These are phyloP conservation scores for Taurulus bubalis DNA, from an alignment of 2,113 vertebrate genomes.

Conservation along the genomic window DNA sequence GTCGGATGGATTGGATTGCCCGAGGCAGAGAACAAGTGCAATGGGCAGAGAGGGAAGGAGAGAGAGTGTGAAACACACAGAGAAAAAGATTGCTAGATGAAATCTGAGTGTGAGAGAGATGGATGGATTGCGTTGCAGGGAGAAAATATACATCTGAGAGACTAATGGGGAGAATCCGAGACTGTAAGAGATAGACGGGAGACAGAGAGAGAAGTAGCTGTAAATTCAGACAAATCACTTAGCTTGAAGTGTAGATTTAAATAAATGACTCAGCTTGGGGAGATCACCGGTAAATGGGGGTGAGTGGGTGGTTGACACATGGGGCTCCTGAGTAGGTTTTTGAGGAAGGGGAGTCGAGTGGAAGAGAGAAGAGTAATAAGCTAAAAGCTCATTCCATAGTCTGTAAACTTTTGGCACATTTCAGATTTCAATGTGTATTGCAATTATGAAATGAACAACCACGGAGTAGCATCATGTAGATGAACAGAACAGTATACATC, in stretches of 20 bases:
- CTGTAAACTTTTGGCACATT: not conserved
- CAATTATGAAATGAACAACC: not conserved
- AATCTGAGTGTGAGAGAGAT: conserved; percentile 65
- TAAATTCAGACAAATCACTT: conserved; percentile 76
- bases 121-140: conserved; percentile 42
- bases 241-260: conserved; percentile 73
- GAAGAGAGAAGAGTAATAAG: conserved; percentile 33
- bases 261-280: conserved; percentile 72
- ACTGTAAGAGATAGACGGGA: conserved; percentile 54
- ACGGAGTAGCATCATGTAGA: not conserved
- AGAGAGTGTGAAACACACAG: conserved; percentile 39
- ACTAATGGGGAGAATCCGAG: conserved; percentile 63
- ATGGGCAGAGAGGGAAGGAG: conserved; percentile 33
- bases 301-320: conserved; percentile 65
- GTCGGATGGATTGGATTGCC: conserved; percentile 78
- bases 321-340: conserved; percentile 49
- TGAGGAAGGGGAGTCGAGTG: conserved; percentile 22
- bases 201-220: conserved; percentile 46
- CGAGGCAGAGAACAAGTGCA: conserved; percentile 56
- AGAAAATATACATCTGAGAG: conserved; percentile 67
- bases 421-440: not conserved
- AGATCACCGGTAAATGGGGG: conserved; percentile 48
- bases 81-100: conserved; percentile 55
- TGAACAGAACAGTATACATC: not conserved
- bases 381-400: conserved; percentile 18